Evolutionary conservation across 2,888 invertebrate species (phyloP), one percentile per base, ranked within the genome.

Genomic region (Rhyacophila evoluta): DNA sequence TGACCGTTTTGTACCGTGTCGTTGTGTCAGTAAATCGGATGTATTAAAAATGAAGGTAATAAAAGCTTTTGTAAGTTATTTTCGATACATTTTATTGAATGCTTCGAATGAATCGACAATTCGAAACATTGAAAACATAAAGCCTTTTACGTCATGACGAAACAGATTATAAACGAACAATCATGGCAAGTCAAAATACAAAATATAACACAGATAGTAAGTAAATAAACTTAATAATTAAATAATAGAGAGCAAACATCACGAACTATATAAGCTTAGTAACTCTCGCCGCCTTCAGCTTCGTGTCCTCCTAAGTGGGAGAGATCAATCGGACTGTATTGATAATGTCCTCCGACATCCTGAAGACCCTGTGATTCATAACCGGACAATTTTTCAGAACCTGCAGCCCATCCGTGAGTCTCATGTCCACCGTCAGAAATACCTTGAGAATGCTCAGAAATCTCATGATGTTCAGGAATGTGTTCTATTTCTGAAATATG

Each of bases 221-320:
- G 55, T 55, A 55, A 55, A 55, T 55, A 55, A 55, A 55, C 55
- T 55, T 55, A 55, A 55, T 55, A 73, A 78, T 75, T 78, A 78
- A 78, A 78, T 78, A 78, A 74, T 74, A 75, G 67, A 33, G 55
- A 33, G 55, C 75, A 15, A 74, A 74, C 69, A 72, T 37, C 55
- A 19, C 15, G 71, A 55, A 71, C 71, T 73, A 73, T 33, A 55
- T 36, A 11, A 25, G 36, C n/a, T 15, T 41, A 67, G 27, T 68
- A 12, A 86, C 55, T 83, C 19, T 88, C 88, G 25, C 85, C 87
- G 81, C 86, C 86, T 81, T 86, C 85, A 27, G 69, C 25, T 41
- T 78, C 76, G 1, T 85, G 86, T 28, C 68, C 77, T n/a, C 85
- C 85, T 36, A 86, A 84, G 55, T 84, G 85, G 33, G 88, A 87